A percentile compares a stretch with the other conserved stretches of the same genome.
Evolutionary conservation across 2,797 vertebrate species (phyloP).

Genomic region (Xenopus petersii): DNA sequence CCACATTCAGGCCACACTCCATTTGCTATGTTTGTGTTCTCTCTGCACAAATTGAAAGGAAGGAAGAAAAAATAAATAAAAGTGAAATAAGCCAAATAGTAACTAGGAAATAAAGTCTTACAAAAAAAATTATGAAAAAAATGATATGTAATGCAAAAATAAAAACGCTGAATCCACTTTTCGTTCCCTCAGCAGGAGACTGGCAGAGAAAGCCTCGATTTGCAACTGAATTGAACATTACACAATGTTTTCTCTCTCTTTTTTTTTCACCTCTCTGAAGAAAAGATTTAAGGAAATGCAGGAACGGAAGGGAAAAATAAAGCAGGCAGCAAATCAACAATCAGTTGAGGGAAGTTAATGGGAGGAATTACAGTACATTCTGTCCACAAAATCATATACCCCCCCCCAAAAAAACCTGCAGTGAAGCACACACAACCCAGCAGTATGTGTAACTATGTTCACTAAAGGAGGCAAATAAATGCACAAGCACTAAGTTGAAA

Average conservation of each 20-base stretch:
- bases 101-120: neutral
- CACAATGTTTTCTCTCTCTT: neutral
- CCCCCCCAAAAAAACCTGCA: no score
- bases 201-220: slow-evolving; percentile 21
- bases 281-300: slow-evolving; percentile 16
- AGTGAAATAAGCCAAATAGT: neutral
- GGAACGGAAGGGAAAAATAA: neutral
- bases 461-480: no score
- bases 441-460: no score
- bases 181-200: slow-evolving; percentile 21
- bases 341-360: neutral
- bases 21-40: no score
- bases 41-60: neutral
- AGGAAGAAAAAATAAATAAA: neutral
- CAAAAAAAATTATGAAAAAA: neutral
- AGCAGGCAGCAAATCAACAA: neutral
- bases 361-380: neutral
- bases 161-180: neutral
- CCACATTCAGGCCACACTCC: neutral
- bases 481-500: neutral
- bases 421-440: no score
- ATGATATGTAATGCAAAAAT: neutral
- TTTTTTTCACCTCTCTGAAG: slow-evolving; percentile 16
- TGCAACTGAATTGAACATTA: slow-evolving; percentile 36
- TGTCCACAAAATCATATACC: no score